Percentiles rank a stretch among this genome's conserved stretches.
Evolutionary conservation across 2,113 vertebrate species (phyloP).

Genomic region (Corythoichthys intestinalis): DNA sequence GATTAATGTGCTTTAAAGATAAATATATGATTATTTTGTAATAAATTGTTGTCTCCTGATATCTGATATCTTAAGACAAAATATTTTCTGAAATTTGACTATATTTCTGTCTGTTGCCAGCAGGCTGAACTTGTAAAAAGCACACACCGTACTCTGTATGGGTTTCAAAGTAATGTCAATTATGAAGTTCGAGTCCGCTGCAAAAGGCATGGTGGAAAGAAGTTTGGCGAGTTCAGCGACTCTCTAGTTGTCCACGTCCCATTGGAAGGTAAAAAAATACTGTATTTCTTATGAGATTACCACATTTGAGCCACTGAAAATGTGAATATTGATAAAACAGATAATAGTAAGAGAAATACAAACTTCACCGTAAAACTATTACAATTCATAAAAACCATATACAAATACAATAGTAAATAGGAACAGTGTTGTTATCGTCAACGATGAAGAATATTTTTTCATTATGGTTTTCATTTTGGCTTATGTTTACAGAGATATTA

Average conservation of each 20-base stretch:
- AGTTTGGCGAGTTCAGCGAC: conserved; percentile 86
- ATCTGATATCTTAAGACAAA: neutral
- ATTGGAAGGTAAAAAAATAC: conserved; percentile 51
- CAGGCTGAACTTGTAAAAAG: conserved; percentile 72
- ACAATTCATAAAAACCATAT: too few species aligned
- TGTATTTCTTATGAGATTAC: neutral
- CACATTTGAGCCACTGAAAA: too few species aligned
- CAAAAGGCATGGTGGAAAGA: conserved; percentile 70
- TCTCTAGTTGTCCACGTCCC: conserved; percentile 70
- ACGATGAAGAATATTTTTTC: too few species aligned
- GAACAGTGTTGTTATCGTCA: too few species aligned
- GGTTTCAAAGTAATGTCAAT: conserved; percentile 75
- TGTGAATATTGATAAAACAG: too few species aligned
- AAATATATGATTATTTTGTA: neutral
- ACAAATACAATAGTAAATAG: too few species aligned
- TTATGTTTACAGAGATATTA: too few species aligned
- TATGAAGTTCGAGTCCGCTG: conserved; percentile 85
- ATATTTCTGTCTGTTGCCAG: conserved; percentile 1
- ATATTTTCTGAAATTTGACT: neutral
- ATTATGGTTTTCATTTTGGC: too few species aligned
- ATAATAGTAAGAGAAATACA: too few species aligned
- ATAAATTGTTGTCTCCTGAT: neutral
- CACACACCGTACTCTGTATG: conserved; percentile 77
- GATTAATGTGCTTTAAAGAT: neutral
- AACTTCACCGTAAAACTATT: too few species aligned